Percentiles rank a stretch among this genome's conserved stretches.
Conservation (phyloP, 2,797 vertebrate genomes). For the Huso huso region DNA sequence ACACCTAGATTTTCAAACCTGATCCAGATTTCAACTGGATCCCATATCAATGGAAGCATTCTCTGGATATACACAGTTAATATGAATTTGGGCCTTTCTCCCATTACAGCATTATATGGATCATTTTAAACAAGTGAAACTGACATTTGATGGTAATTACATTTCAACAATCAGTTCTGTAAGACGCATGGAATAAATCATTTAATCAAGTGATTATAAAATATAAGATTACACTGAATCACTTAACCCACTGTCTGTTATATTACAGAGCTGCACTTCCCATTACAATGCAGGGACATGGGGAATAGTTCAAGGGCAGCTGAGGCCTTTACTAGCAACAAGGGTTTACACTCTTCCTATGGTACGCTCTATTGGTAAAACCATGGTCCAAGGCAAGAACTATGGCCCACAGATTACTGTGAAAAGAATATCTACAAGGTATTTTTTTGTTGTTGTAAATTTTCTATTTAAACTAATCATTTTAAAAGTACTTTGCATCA, state of each 20-base stretch:
- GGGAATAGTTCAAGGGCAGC: constrained; percentile 72
- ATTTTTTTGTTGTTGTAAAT: neutral
- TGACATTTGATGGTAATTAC: too few species aligned
- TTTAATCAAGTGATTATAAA: too few species aligned
- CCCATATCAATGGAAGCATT: too few species aligned
- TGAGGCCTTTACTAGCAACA: constrained; percentile 63
- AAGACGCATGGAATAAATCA: too few species aligned
- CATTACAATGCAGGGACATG: constrained; percentile 72
- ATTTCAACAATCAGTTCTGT: too few species aligned
- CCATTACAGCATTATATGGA: too few species aligned
- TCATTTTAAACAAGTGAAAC: too few species aligned
- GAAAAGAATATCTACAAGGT: constrained; percentile 76
- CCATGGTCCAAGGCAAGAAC: constrained; percentile 78
- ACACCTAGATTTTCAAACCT: too few species aligned
- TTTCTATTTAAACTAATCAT: constrained; percentile 5
- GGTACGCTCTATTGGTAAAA: constrained; percentile 78
- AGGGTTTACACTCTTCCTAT: constrained; percentile 72
- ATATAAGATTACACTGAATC: too few species aligned
- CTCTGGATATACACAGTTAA: too few species aligned
- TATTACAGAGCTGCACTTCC: constrained; percentile 61
- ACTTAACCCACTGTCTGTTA: neutral
- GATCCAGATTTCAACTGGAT: too few species aligned
- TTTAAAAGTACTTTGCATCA: neutral
- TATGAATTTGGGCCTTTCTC: too few species aligned
- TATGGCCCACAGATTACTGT: constrained; percentile 76